Base-by-base conservation (phyloP, 2,888 invertebrate species). In the Amphipyra tragopoginis region DNA sequence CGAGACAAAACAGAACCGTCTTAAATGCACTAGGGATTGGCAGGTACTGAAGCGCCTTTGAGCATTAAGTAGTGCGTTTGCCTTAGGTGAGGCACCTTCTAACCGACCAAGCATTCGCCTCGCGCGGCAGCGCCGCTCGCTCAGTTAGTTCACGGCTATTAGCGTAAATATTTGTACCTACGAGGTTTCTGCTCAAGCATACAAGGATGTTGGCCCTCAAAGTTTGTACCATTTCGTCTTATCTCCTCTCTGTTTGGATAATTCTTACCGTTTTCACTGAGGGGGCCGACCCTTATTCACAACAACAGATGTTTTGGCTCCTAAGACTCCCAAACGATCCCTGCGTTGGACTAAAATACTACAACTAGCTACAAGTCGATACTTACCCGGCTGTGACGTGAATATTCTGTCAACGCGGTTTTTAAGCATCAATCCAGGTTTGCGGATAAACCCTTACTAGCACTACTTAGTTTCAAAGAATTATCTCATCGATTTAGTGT, bases 201-300 rank as follows among this genome's bases (percentile, higher is more conserved):
- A 29, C 21, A 53, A 38, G n/a, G 36, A 45, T 11, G 11, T 57
- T 8, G 21, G n/a, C 1, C 8, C 26, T 38, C 49, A 33, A 29
- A 42, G 44, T 47, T 45, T 45, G 11, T 40, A 52, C 11, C 58
- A 68, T 53, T 51, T 59, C 21, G 40, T 59, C 6, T 62, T 47
- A n/a, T 52, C 52, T 3, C 40, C 55, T 15, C 52, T 58, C 71
- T n/a, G 15, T 47, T 5, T 59, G 62, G 55, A 53, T 63, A 43
- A 53, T 58, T 21, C 62, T 73, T 21, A 62, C 58, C 7, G 58
- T 52, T 0, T 40, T 67, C 0, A 54, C 61, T 2, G 73, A 67
- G 29, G 58, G 52, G 0, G 52, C 36, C 2, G 58, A 58, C 45
- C 29, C 49, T n/a, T 11, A 55, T 39, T 62, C 68, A 8, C 40